Evolutionary conservation across 2,797 vertebrate species (phyloP).

Genomic region (Siniperca obscura): DNA sequence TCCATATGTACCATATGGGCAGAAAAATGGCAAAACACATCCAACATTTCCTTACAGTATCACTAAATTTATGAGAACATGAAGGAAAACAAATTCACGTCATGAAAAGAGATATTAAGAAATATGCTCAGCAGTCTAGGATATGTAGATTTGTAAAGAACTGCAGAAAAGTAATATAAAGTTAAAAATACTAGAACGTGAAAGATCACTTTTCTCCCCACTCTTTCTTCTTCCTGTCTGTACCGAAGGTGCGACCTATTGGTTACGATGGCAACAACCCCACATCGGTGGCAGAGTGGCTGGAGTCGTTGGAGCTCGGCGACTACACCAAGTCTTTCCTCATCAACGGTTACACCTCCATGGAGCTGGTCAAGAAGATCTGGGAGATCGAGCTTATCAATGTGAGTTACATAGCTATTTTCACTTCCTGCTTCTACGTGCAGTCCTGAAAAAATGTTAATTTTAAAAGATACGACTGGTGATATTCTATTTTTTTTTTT

Average conservation of each 20-base stretch:
- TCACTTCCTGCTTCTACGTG: not conserved
- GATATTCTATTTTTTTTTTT: not conserved
- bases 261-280: conserved; percentile 96
- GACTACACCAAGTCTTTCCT: conserved; percentile 99
- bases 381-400: conserved; percentile 99
- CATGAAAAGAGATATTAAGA: not conserved
- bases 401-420: conserved; percentile 84
- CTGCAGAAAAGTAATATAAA: not conserved
- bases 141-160: not conserved
- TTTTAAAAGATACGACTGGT: not conserved
- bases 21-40: not conserved
- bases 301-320: conserved; percentile 96
- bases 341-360: conserved; percentile 97
- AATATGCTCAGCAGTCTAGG: not conserved
- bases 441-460: not conserved
- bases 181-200: not conserved
- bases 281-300: conserved; percentile 96
- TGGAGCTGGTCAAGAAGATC: conserved; percentile 99
- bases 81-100: not conserved
- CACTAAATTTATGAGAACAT: not conserved
- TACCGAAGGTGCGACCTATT: conserved; percentile 91
- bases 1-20: conserved; percentile 2
- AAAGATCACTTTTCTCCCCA: not conserved
- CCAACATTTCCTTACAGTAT: conserved; percentile 6
- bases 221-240: conserved; percentile 18